These are phyloP conservation scores for Colistium nudipinnis DNA, from an alignment of 2,113 vertebrate genomes.

Conservation along the genomic window DNA sequence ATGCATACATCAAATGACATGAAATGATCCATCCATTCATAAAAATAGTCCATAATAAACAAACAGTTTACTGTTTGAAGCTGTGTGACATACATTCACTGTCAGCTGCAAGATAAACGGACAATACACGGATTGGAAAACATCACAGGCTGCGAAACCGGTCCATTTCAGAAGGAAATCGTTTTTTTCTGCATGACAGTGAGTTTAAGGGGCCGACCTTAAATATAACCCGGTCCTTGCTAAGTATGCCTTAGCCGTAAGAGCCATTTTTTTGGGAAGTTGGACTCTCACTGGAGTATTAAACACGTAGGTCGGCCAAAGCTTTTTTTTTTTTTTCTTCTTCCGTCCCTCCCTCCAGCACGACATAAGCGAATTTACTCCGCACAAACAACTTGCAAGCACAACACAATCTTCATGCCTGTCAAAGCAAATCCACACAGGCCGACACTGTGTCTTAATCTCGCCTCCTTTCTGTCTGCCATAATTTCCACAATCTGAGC, in stretches of 20 bases:
- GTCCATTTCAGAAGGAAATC: too few species aligned
- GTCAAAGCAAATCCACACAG: conserved; percentile 67
- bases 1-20: too few species aligned
- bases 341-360: too few species aligned
- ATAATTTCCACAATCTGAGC: conserved; percentile 72
- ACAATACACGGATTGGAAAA: too few species aligned
- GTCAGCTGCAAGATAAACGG: too few species aligned
- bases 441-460: conserved; percentile 59
- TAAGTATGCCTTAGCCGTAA: neutral
- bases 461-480: conserved; percentile 65
- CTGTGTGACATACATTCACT: neutral
- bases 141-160: too few species aligned
- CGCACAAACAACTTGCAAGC: conserved; percentile 39
- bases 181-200: neutral
- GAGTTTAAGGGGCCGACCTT: neutral
- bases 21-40: too few species aligned
- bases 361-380: neutral
- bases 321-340: too few species aligned
- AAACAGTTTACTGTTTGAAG: neutral
- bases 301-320: neutral
- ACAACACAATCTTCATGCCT: conserved; percentile 72
- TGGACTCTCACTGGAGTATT: neutral
- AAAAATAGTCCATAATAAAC: neutral
- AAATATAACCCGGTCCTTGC: neutral
- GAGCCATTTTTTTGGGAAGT: neutral